phyloP scores from a whole-genome alignment of 2,888 invertebrate genomes.

The Agrotis exclamationis region DNA sequence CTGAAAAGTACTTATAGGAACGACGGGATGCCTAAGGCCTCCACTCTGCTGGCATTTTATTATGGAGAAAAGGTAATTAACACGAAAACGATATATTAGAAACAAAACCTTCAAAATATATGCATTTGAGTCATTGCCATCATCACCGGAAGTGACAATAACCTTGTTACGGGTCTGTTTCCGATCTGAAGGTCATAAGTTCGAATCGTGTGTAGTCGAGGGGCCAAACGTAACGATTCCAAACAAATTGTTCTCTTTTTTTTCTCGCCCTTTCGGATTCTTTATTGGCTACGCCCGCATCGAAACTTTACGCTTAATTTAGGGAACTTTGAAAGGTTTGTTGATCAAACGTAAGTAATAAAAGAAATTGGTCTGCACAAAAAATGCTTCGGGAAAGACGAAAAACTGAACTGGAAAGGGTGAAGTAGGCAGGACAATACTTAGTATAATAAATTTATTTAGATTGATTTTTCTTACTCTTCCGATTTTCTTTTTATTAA shows the following conservation, averaged over 20 bases:
- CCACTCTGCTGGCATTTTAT: no score
- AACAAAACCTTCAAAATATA: conserved; percentile 18
- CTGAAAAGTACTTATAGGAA: no score
- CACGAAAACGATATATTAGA: not conserved
- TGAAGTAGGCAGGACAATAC: not conserved
- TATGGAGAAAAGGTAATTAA: no score
- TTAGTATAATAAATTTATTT: not conserved
- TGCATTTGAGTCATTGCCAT: conserved; percentile 24
- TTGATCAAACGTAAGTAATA: conserved; percentile 38
- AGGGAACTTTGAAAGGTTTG: conserved; percentile 31
- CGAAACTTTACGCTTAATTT: conserved; percentile 40
- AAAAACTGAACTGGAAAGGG: not conserved
- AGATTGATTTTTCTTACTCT: no score
- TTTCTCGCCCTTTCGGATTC: conserved; percentile 5
- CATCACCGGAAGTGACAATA: conserved; percentile 59
- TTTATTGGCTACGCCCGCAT: conserved; percentile 45
- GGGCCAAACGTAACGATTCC: conserved; percentile 39
- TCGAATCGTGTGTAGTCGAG: conserved; percentile 33
- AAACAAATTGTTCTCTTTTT: conserved; percentile 30
- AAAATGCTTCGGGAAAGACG: not conserved
- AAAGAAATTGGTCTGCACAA: conserved; percentile 4
- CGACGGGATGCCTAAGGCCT: no score
- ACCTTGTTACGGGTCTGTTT: conserved; percentile 56
- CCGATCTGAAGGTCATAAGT: conserved; percentile 51
- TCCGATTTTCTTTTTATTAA: no score